Base-by-base conservation (phyloP, 2,888 invertebrate genomes). In the Erebia aethiops region DNA sequence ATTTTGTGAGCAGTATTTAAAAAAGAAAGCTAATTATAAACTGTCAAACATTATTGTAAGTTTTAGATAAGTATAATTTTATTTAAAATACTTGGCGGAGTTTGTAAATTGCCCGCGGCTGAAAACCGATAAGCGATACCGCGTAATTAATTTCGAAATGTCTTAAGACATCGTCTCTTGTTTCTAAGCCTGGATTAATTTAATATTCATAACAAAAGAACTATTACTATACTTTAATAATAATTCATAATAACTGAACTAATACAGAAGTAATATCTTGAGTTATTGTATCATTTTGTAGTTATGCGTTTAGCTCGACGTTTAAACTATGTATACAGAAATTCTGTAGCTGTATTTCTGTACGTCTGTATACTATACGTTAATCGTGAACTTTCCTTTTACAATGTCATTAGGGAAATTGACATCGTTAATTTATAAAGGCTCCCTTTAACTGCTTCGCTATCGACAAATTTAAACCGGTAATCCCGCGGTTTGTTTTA, bases 361-460 rank as follows among this genome's bases (percentile, higher is more conserved):
- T 51, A 51, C 56, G 35, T 35, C 35, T 35, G 5, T 35, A 83
- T 82, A 35, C 82, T 84, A 85, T 84, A 84, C 82, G 80, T 84
- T 84, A 85, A 87, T 88, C 89, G 90, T 90, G 87, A 92, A 91
- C 84, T 88, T 91, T 87, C 87, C 91, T 89, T 92, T 92, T 91
- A 92, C 90, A 91, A 83, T 88, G 89, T 92, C 91, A 92, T 93
- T 92, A 92, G 90, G 91, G 87, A 92, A 92, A 93, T 92, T 91
- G 90, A 84, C 82, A 76, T 87, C 90, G 89, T 91, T 92, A 90
- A 91, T 92, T 91, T 91, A 88, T 89, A 90, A 87, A 87, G 84
- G 83, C 83, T 81, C 84, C 85, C 85, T 85, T 86, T 87, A 87
- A 90, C 86, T 87, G 89, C 84, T 85, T 80, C 81, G 85, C 84